Evolutionary conservation across 2,888 invertebrate species (phyloP).

Genomic region (Drosophila anomelani): DNA sequence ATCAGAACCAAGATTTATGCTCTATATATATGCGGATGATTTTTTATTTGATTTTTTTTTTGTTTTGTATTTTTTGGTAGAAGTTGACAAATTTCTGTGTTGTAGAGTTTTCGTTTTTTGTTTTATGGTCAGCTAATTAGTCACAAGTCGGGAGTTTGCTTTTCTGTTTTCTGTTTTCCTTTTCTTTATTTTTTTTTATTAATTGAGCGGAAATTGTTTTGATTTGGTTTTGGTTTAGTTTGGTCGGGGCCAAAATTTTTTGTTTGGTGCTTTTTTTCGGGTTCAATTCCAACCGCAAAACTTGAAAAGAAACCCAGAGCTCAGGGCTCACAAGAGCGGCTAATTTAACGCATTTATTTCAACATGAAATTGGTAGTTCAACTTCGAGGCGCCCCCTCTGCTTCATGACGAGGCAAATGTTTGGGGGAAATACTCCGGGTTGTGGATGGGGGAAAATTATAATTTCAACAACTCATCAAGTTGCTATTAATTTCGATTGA

Average conservation of each 20-base stretch:
- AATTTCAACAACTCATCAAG: slow-evolving; percentile 81
- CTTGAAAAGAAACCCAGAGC: slow-evolving; percentile 37
- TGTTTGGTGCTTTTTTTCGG: neutral
- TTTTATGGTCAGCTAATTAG: slow-evolving; percentile 66
- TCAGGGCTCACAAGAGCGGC: slow-evolving; percentile 60
- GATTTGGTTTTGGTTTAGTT: slow-evolving; percentile 40
- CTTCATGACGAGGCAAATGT: slow-evolving; percentile 56
- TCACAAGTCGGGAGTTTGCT: slow-evolving; percentile 42
- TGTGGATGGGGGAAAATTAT: slow-evolving; percentile 43
- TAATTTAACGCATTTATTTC: slow-evolving; percentile 80
- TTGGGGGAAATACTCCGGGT: neutral
- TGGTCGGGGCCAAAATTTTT: neutral
- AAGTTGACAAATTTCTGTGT: slow-evolving; percentile 72
- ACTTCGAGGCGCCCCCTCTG: slow-evolving; percentile 58
- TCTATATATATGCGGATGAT: slow-evolving; percentile 37
- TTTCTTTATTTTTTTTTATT: slow-evolving; percentile 50
- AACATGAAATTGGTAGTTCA: slow-evolving; percentile 31
- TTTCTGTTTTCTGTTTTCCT: neutral
- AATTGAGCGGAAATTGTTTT: slow-evolving; percentile 77
- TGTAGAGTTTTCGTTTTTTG: slow-evolving; percentile 6
- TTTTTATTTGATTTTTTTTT: slow-evolving; percentile 40
- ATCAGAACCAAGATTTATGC: slow-evolving; percentile 64
- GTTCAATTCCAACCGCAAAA: slow-evolving; percentile 31
- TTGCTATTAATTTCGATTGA: slow-evolving; percentile 74
- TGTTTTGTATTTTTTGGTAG: slow-evolving; percentile 9